Base-by-base conservation (phyloP, 2,888 invertebrate species). In the Conistra vaccinii region DNA sequence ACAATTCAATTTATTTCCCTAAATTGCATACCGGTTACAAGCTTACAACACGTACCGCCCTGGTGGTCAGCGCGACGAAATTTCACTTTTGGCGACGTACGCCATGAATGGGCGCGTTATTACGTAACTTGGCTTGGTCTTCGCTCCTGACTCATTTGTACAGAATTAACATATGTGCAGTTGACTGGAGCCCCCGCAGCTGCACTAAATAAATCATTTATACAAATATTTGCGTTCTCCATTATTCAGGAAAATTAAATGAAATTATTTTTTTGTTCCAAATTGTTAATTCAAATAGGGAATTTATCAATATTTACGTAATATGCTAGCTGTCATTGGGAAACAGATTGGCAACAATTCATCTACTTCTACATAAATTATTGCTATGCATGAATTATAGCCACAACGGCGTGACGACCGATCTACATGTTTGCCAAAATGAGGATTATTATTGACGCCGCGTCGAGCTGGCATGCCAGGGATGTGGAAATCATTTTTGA, bases 91-190 rank as follows among this genome's bases (percentile, higher is more conserved):
- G 91, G 91, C 91, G 88, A 87, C 85, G 89, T 90, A 90, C 81
- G 87, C 93, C 94, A 92, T 92, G 92, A 94, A 94, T 94, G 94
- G 94, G 89, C 90, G 92, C 90, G 91, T 91, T 91, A 88, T 94
- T 94, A 93, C 91, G 93, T 89, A 94, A 94, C 89, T 93, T 94
- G 93, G 94, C 93, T 87, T 89, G 89, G 86, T 87, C 84, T 88
- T 90, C 88, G 85, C 87, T 83, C 90, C 91, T 95, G 94, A 95
- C 89, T 95, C 95, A 95, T 91, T 91, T 89, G 87, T 87, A 90
- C 92, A 87, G 90, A 94, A 93, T 94, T 93, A 95, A 92, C 93
- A 91, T 91, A 89, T 92, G 92, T 92, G 91, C 92, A 91, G 87
- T 88, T 86, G 87, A 88, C 90, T 92, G 91, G 90, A 92, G 86